Percentiles rank a stretch among this genome's conserved stretches.
Evolutionary conservation across 2,113 vertebrate genomes (phyloP).

Genomic region (Lycocorax pyrrhopterus): DNA sequence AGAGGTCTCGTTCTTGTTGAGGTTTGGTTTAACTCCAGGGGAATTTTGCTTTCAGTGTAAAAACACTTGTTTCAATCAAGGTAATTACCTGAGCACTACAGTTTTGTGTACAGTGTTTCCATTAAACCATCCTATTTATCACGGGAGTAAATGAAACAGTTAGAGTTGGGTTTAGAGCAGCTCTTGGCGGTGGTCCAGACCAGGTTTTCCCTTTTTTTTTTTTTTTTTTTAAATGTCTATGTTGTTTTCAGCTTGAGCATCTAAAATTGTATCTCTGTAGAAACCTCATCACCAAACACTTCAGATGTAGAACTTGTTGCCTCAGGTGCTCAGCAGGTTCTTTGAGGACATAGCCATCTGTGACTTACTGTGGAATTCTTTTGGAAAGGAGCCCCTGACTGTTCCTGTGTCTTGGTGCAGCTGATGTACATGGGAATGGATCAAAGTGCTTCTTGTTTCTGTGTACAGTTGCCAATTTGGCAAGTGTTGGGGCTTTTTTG

Average conservation of each 20-base stretch:
- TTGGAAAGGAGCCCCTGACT: not conserved
- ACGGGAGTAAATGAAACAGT: not conserved
- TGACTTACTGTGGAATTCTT: not conserved
- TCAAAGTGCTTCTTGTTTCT: not conserved
- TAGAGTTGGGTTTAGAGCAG: not conserved
- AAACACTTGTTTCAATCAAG: slow-evolving; percentile 55
- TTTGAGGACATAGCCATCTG: not conserved
- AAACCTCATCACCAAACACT: not conserved
- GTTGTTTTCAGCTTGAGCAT: not conserved
- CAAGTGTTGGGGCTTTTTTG: not conserved
- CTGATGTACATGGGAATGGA: not conserved
- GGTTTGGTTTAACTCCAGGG: slow-evolving; percentile 34
- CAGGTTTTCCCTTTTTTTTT: not conserved
- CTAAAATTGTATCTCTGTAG: not conserved
- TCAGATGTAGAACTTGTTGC: not conserved
- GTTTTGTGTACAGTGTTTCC: slow-evolving; percentile 39
- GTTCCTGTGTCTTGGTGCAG: not conserved
- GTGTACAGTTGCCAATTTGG: not conserved
- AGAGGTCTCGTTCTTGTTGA: not conserved
- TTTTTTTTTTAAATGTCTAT: not conserved
- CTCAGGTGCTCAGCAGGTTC: not conserved
- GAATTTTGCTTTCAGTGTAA: slow-evolving; percentile 38
- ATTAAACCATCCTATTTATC: slow-evolving; percentile 31
- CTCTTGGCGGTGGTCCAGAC: not conserved
- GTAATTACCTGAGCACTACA: slow-evolving; percentile 48